Base-by-base conservation (phyloP, 2,888 invertebrate genomes). In the Thumatha senex region DNA sequence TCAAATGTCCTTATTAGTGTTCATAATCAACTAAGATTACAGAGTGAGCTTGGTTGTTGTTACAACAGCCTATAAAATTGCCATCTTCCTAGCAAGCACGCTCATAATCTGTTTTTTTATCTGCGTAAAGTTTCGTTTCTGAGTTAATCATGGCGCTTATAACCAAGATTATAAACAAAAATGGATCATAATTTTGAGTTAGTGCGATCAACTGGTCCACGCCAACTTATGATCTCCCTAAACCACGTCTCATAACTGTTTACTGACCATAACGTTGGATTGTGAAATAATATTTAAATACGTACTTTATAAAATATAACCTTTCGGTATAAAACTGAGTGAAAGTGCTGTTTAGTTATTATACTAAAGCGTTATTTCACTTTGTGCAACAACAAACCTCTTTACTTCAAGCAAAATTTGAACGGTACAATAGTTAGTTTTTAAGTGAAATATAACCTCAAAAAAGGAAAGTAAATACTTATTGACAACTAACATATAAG, bases 141-240 rank as follows among this genome's bases (percentile, higher is more conserved):
- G 38, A 38, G 30, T 18, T 33, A 36, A 48, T 42, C 36, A 36
- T 14, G 35, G 29, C 24, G 9, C 15, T 41, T 36, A 30, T 48
- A 36, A 42, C 41, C 18, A 8, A 42, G 30, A 31, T 41, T 42
- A 36, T 42, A 41, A 42, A 35, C 30, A 24, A 29, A 38, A 42
- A 18, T 7, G 38, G 38, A 38, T 42, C 38, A 42, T 42, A 48
- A 43, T 18, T 8, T 12, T 12, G 7, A 31, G 38, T 33, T 11
- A 31, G 31, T 38, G 42, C 36, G 12, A 31, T 48, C 38, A 38
- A 48, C 41, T 41, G 15, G 41, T 15, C 35, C 12, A 18, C 47
- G 35, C 35, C 41, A n/a, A 48, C 48, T 45, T 42, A 48, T 15
- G 13, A 42, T 40, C 30, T 15, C 11, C 10, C 31, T 48, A 42